Evolutionary conservation across 2,113 vertebrate species (phyloP).

Genomic region (Numida meleagris): DNA sequence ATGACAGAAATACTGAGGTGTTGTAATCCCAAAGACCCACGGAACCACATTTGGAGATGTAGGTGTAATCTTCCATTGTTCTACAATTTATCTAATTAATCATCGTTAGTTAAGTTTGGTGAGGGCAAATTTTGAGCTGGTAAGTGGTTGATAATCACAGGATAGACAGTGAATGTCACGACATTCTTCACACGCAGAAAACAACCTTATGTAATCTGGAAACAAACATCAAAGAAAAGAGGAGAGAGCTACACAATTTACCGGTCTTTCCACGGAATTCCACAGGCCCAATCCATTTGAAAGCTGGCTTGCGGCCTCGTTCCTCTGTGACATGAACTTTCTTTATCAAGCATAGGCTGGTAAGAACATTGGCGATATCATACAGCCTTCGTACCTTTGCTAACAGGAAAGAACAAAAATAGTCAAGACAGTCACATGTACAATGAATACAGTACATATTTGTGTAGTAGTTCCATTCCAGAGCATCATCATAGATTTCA

Average conservation of each 20-base stretch:
- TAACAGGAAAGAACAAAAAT: conserved; percentile 54
- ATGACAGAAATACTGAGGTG: not conserved
- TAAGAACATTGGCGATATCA: conserved; percentile 94
- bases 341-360: conserved; percentile 89
- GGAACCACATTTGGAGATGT: not conserved
- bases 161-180: not conserved
- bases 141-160: not conserved
- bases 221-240: not conserved
- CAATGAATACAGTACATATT: not conserved
- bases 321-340: conserved; percentile 90
- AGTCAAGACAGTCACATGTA: not conserved
- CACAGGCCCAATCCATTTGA: conserved; percentile 92
- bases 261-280: conserved; percentile 77
- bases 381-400: conserved; percentile 94
- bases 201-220: not conserved
- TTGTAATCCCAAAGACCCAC: not conserved
- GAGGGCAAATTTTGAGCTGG: not conserved
- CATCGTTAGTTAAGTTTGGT: not conserved
- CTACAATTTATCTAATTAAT: not conserved
- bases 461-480: not conserved
- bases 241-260: not conserved
- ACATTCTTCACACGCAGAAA: not conserved
- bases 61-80: not conserved
- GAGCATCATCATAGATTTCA: not conserved
- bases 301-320: conserved; percentile 89